Evolutionary conservation across 2,797 vertebrate species (phyloP).

Genomic region (Babyrousa celebensis): DNA sequence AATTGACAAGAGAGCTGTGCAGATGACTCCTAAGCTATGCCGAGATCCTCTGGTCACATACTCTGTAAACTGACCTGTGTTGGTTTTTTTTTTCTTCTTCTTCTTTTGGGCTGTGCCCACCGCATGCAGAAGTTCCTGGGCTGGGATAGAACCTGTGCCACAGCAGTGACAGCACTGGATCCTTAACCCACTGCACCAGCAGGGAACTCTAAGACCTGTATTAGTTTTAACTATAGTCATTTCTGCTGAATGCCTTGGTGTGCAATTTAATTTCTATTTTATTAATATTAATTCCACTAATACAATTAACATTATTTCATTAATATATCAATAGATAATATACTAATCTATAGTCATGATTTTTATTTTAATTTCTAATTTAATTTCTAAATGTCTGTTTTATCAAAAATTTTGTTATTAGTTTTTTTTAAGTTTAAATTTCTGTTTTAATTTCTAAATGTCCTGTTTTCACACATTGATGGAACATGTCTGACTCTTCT

Average conservation of each 20-base stretch:
- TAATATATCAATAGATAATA: constrained; percentile 20
- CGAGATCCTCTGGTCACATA: neutral
- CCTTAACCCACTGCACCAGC: too few relatives aligned
- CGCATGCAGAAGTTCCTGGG: too few relatives aligned
- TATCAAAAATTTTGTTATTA: neutral
- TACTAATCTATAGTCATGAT: neutral
- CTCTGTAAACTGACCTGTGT: constrained; percentile 13
- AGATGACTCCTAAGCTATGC: neutral
- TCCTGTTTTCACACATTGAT: neutral
- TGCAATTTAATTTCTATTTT: constrained; percentile 19
- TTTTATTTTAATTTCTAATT: neutral
- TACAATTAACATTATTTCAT: neutral
- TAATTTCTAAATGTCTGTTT: neutral
- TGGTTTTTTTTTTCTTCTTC: too few relatives aligned
- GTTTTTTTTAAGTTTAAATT: neutral
- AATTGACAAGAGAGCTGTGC: neutral
- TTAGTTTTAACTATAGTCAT: neutral
- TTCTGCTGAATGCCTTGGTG: neutral
- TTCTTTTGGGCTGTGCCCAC: too few relatives aligned
- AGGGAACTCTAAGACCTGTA: too few relatives aligned
- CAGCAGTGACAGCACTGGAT: too few relatives aligned
- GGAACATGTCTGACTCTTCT: neutral
- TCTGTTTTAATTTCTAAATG: neutral
- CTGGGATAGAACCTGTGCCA: too few relatives aligned
- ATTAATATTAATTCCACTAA: neutral